Percentiles rank a stretch among this genome's conserved stretches.
These are phyloP conservation scores for Pegoplata infirma DNA, from an alignment of 2,888 invertebrate species.

Conservation along the genomic window DNA sequence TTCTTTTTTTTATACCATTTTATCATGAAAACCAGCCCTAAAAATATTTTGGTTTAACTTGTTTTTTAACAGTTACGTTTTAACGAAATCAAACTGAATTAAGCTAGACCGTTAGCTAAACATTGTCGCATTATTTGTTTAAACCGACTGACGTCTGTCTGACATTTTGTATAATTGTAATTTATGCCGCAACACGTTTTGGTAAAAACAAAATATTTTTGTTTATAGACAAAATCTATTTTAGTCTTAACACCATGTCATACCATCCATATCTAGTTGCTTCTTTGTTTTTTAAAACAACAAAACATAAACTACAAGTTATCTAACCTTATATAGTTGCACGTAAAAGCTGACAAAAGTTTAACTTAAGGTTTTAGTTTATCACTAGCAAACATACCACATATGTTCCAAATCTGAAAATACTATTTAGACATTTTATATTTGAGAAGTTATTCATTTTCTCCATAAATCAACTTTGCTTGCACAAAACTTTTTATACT, in stretches of 20 bases:
- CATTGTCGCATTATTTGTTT: slow-evolving; percentile 45
- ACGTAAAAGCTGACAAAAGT: neutral
- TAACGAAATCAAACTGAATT: slow-evolving; percentile 33
- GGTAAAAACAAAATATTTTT: slow-evolving; percentile 9
- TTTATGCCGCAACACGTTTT: slow-evolving; percentile 74
- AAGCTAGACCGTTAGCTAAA: slow-evolving; percentile 54
- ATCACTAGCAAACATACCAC: slow-evolving; percentile 6
- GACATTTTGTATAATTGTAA: slow-evolving; percentile 58
- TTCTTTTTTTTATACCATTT: slow-evolving; percentile 21
- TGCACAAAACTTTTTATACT: too few relatives aligned
- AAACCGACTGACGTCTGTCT: slow-evolving; percentile 33
- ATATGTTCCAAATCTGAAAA: neutral
- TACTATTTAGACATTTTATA: too few relatives aligned
- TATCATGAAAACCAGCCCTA: slow-evolving; percentile 37
- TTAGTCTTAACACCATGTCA: neutral
- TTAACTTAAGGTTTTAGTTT: neutral
- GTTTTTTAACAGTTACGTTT: neutral
- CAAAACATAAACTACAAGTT: slow-evolving; percentile 1
- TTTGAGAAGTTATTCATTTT: too few relatives aligned
- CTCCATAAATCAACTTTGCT: too few relatives aligned
- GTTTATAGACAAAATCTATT: neutral
- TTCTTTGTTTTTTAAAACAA: slow-evolving; percentile 1
- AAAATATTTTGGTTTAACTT: slow-evolving; percentile 10
- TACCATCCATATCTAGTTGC: slow-evolving; percentile 2
- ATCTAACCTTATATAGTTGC: slow-evolving; percentile 14